Percentiles rank a stretch among this genome's conserved stretches.
phyloP scores from a whole-genome alignment of 30 jellyfish, hydroid and myxozoan genomes.

The Turritopsis dohrnii region DNA sequence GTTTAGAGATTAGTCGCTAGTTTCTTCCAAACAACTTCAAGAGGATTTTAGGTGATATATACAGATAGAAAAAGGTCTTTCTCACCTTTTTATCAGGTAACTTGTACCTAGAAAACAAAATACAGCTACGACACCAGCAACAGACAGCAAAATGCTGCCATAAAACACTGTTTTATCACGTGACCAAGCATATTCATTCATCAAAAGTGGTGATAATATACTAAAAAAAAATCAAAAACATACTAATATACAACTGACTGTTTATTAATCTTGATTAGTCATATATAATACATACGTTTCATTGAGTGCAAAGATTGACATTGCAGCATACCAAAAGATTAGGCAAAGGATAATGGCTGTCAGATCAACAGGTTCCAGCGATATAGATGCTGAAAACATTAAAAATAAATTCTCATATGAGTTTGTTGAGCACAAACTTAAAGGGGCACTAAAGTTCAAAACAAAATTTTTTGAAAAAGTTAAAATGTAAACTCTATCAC shows the following conservation, averaged over 20 bases:
- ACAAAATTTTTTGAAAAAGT: too few species aligned
- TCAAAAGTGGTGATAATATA: constrained; percentile 69
- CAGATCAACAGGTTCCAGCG: constrained; percentile 44
- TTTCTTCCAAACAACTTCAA: too few species aligned
- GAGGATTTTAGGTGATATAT: background rate
- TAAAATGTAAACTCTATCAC: too few species aligned
- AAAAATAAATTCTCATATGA: background rate
- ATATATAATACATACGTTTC: constrained; percentile 53
- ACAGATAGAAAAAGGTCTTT: background rate
- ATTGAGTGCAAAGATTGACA: constrained; percentile 52
- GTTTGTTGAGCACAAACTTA: too few species aligned
- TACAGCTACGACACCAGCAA: constrained; percentile 53
- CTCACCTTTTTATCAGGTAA: constrained; percentile 39
- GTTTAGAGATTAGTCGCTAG: too few species aligned
- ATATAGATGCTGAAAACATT: background rate
- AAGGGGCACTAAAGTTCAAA: too few species aligned
- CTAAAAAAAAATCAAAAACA: constrained; percentile 18
- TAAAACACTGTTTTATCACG: constrained; percentile 53
- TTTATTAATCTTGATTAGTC: background rate
- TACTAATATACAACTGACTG: background rate
- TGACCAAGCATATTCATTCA: constrained; percentile 92
- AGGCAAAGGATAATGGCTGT: constrained; percentile 31
- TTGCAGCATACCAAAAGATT: constrained; percentile 42
- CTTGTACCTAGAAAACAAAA: constrained; percentile 34
- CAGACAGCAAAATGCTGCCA: constrained; percentile 59